Evolutionary conservation across 1,140 invertebrate species (phyloP), one percentile per base, ranked within the genome.

Genomic region (Odontomachus brunneus): DNA sequence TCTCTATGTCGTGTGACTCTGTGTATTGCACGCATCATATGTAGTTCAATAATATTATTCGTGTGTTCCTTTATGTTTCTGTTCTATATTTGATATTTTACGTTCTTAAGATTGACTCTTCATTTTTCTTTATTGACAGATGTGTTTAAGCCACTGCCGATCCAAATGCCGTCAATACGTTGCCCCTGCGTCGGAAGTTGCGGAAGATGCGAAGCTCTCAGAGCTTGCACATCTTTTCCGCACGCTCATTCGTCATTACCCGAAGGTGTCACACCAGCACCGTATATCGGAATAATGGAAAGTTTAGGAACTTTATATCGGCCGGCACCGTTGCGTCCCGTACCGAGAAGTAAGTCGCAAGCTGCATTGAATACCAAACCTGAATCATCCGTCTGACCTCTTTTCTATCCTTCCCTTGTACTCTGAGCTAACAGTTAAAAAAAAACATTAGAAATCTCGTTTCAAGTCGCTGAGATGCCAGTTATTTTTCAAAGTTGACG

Each of bases 331-430:
- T 51, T 94, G n/a, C 90, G 91, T 59, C 91, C 92, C 7, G 55
- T 91, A 1, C 84, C 89, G 15, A 88, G 90, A 87, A 87, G 92
- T 93, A 84, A 92, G 88, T 84, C 9, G n/a, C 15, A n/a, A 66
- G 38, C 5, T 57, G 14, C 0, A 48, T 17, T 74, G 62, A 53
- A 71, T 60, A 3, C 38, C 38, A 44, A 44, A 44, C 38, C 38
- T 7, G 9, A 7, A 44, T 11, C 38, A 44, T 11, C 9, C 38
- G 9, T 44, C 38, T 11, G 38, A 44, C 9, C 38, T 44, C 38
- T 44, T 44, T 44, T 44, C 9, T 44, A 3, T 44, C 38, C 9
- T 11, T 44, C 9, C 9, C 38, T 7, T 44, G 29, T 33, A 44
- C 9, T 0, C 9, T 11, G 38, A 44, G 9, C 9, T 44, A 7